A percentile compares a stretch with the other conserved stretches of the same genome.
Evolutionary conservation across 2,888 invertebrate genomes (phyloP).

Genomic region (Koerneria pararmatus): DNA sequence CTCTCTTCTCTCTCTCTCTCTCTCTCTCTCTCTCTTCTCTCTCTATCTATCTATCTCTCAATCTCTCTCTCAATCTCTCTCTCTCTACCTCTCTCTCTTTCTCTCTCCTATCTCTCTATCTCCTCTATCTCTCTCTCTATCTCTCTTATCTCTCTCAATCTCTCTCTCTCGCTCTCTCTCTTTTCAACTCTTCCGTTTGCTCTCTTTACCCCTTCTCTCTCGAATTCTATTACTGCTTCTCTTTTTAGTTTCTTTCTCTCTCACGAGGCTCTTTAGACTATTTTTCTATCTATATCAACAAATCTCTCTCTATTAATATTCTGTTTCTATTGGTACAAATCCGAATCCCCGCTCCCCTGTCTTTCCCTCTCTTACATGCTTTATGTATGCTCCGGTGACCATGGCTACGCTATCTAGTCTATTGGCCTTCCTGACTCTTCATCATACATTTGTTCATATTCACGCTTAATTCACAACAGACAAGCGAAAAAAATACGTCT

Average conservation of each 20-base stretch:
- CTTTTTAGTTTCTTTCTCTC: neutral
- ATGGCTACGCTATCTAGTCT: no score
- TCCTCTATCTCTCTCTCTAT: no score
- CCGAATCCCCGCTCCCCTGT: neutral
- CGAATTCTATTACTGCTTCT: neutral
- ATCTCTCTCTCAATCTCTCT: neutral
- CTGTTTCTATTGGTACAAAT: neutral
- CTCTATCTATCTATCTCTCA: neutral
- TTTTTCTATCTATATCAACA: neutral
- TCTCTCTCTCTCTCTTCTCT: neutral
- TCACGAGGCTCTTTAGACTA: neutral
- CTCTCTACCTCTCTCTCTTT: no score
- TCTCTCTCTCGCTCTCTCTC: neutral
- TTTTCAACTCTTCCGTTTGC: neutral
- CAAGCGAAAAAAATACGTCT: no score
- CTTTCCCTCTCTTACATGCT: neutral
- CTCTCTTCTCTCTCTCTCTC: neutral
- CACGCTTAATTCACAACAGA: no score
- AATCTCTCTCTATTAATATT: neutral
- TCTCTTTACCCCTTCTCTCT: neutral
- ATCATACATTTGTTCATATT: no score
- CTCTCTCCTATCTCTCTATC: neutral
- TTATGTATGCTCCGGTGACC: neutral
- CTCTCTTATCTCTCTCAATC: no score
- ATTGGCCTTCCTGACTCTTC: no score